These are phyloP conservation scores for Blastobasis adustella DNA, from an alignment of 2,888 invertebrate species.

Conservation along the genomic window DNA sequence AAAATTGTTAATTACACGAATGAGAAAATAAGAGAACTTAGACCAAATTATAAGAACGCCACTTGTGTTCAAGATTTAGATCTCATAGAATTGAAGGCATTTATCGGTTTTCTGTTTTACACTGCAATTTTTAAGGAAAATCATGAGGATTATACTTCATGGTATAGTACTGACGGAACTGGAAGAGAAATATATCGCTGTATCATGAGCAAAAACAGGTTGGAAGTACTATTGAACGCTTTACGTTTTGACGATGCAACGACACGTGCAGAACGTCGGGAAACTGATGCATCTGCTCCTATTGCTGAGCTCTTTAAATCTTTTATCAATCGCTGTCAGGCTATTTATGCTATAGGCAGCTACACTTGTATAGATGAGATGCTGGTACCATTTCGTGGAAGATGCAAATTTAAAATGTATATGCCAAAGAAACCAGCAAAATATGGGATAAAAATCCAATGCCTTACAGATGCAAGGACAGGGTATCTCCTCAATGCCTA, in stretches of 20 bases:
- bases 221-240: slow-evolving; percentile 5
- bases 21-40: too few species aligned
- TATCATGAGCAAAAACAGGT: slow-evolving; percentile 6
- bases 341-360: too few species aligned
- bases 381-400: slow-evolving; percentile 10
- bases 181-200: too few species aligned
- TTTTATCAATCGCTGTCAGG: neutral
- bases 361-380: slow-evolving; percentile 1
- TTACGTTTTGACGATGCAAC: slow-evolving; percentile 7
- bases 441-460: slow-evolving; percentile 14
- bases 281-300: slow-evolving; percentile 3
- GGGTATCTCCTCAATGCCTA: slow-evolving; percentile 13
- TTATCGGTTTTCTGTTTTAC: too few species aligned
- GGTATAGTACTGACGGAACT: too few species aligned
- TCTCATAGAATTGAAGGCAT: too few species aligned
- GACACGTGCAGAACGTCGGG: slow-evolving; percentile 4
- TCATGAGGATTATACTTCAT: too few species aligned
- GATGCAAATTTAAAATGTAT: slow-evolving; percentile 14
- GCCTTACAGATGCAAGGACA: slow-evolving; percentile 15
- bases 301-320: slow-evolving; percentile 1
- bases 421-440: slow-evolving; percentile 15
- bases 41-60: too few species aligned
- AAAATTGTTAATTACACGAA: too few species aligned
- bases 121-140: too few species aligned
- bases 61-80: too few species aligned